Base-by-base conservation (phyloP, 2,888 invertebrate genomes). In the Drosophila sordidula region DNA sequence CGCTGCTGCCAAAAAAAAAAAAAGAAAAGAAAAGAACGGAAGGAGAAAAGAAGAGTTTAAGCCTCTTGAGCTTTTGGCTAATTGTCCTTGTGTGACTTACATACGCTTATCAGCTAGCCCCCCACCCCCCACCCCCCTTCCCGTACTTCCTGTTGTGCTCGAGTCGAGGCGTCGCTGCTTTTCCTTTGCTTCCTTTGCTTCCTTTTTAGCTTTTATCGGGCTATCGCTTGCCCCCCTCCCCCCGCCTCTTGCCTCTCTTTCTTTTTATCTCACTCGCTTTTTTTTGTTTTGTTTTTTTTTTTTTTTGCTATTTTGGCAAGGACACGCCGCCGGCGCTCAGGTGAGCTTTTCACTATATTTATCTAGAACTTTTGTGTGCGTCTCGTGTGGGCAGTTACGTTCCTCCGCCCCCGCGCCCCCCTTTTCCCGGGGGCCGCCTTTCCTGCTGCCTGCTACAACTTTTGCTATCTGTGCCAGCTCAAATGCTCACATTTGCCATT, bases 81-180 rank as follows among this genome's bases (percentile, higher is more conserved):
- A 90, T 90, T 90, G 89, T 89, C 74, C 80, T 85, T 90, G 77
- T 90, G 87, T 90, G 90, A 87, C 90, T 89, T 75, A 85, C 75
- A 84, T 89, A 69, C 74, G 75, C 77, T 75, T 78, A 84, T 81
- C 63, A 51, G 76, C 67, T 18, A 1, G 25, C 12, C n/a, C 9
- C 14, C 26, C 1, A 9, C 0, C 1, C 29, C 6, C 4, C n/a
- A 4, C 3, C 12, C 0, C 1, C 8, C 29, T 26, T 25, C 1
- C n/a, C 14, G 38, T 41, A 46, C 14, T 64, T 58, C 42, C 45
- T 57, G 64, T 39, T 44, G 42, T 49, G 54, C 29, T 34, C 34
- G 4, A 46, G 22, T 26, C 42, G 51, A 52, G 51, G 52, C 54
- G 52, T 49, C 56, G 47, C 58, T 61, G 65, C 18, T 44, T 69